phyloP scores from a whole-genome alignment of 2,113 vertebrate genomes.

The Hystrix brachyura region DNA sequence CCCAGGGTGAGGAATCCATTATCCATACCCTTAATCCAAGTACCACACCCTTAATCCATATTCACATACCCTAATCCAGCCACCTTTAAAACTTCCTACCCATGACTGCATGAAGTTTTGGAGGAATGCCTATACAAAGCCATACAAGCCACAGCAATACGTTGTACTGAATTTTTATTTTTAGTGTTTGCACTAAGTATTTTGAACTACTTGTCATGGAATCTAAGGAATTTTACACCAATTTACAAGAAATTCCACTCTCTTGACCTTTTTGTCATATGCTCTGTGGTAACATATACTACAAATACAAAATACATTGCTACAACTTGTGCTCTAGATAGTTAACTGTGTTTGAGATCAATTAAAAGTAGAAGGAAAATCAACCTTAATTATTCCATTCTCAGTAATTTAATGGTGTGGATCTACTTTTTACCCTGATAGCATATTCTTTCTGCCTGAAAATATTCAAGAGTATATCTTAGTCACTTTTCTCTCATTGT shows the following conservation, averaged over 20 bases:
- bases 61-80: background rate
- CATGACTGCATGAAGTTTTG: too few relatives aligned
- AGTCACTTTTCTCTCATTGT: too few relatives aligned
- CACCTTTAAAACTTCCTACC: background rate
- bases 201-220: background rate
- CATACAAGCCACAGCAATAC: background rate
- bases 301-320: background rate
- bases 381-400: background rate
- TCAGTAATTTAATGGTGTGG: background rate
- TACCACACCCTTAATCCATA: background rate
- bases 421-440: background rate
- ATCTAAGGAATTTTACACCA: background rate
- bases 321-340: background rate
- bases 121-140: background rate
- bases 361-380: background rate
- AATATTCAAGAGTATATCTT: background rate
- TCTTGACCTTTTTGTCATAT: background rate
- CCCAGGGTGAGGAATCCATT: background rate
- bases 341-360: background rate
- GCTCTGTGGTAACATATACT: background rate
- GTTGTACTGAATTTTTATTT: background rate
- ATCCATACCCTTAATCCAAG: background rate
- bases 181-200: background rate
- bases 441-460: background rate
- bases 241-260: background rate